Evolutionary conservation across 2,797 vertebrate genomes (phyloP).

Genomic region (Manis pentadactyla): DNA sequence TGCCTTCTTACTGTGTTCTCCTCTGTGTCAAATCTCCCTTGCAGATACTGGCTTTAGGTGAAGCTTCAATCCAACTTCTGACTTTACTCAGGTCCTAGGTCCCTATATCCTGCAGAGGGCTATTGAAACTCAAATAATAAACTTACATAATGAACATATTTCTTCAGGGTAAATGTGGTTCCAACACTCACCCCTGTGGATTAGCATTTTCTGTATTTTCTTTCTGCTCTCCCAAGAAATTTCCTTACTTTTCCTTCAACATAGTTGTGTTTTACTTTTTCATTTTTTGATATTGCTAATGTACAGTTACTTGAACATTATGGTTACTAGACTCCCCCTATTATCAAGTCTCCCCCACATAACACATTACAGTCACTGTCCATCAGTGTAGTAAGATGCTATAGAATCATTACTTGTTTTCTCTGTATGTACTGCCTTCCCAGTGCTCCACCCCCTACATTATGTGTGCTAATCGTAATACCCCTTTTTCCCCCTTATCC

Average conservation of each 20-base stretch:
- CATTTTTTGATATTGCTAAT: not conserved
- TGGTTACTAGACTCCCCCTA: too few relatives aligned
- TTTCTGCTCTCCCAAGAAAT: not conserved
- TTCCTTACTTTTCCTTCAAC: not conserved
- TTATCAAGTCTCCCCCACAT: too few relatives aligned
- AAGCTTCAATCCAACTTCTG: not conserved
- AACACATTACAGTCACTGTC: too few relatives aligned
- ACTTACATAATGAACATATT: not conserved
- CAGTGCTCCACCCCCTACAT: too few relatives aligned
- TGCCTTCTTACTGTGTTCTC: not conserved
- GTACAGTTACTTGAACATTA: too few relatives aligned
- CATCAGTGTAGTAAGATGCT: too few relatives aligned
- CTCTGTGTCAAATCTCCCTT: not conserved
- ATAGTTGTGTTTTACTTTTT: not conserved
- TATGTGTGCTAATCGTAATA: too few relatives aligned
- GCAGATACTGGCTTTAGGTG: not conserved
- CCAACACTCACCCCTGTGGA: not conserved
- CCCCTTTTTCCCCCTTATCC: too few relatives aligned
- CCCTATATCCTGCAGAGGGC: not conserved
- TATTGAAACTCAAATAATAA: slow-evolving; percentile 14
- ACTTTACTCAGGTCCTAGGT: not conserved
- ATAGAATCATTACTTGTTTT: too few relatives aligned
- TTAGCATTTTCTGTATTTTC: not conserved
- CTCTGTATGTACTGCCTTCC: too few relatives aligned
- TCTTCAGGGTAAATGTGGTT: not conserved